A percentile compares a stretch with the other conserved stretches of the same genome.
Conservation (phyloP, 2,113 vertebrate species). For the Gopherus flavomarginatus region DNA sequence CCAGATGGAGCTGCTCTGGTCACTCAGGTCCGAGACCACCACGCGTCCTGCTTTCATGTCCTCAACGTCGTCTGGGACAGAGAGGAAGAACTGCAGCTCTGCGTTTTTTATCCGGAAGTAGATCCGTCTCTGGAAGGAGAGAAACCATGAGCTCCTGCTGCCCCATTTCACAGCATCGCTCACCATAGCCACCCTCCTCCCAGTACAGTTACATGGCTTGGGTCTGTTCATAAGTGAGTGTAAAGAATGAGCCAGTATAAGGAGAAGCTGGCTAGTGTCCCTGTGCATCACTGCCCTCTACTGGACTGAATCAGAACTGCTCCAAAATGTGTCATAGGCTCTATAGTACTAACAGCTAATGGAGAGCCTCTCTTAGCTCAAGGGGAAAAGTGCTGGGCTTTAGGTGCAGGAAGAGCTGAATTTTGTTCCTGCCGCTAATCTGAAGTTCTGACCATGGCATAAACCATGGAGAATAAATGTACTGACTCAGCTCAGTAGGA, state of each 20-base stretch:
- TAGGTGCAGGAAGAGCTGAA: neutral
- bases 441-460: no score
- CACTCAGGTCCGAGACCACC: conserved; percentile 81
- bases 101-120: conserved; percentile 88
- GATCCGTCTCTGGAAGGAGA: conserved; percentile 81
- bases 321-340: neutral
- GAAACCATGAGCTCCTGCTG: neutral
- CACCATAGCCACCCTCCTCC: neutral
- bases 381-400: neutral
- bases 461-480: no score
- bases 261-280: neutral
- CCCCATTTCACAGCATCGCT: neutral
- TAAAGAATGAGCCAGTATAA: neutral
- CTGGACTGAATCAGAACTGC: neutral
- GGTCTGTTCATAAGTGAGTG: neutral
- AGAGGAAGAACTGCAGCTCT: conserved; percentile 83
- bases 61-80: conserved; percentile 85
- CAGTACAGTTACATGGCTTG: neutral
- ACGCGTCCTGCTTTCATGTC: conserved; percentile 92
- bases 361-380: neutral
- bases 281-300: neutral
- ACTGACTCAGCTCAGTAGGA: neutral
- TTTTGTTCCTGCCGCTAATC: neutral
- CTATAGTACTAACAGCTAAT: neutral
- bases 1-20: conserved; percentile 88